Evolutionary conservation across 1,140 invertebrate species (phyloP).

Genomic region (Phymorhynchus buccinoides): DNA sequence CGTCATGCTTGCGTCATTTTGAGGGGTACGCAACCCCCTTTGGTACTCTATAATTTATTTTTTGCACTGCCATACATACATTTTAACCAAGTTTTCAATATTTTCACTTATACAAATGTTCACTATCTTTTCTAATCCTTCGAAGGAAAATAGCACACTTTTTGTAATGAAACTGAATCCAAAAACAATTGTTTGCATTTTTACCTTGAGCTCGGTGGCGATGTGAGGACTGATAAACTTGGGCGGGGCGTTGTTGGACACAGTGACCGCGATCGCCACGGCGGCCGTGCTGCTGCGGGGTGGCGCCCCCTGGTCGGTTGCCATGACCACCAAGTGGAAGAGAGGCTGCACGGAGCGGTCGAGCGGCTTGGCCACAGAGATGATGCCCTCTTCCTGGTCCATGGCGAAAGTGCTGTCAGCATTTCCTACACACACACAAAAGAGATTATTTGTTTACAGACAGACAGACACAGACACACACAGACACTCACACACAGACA

Average conservation of each 20-base stretch:
- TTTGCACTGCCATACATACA: too few species aligned
- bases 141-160: too few species aligned
- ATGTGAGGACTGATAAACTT: constrained; percentile 79
- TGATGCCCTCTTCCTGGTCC: constrained; percentile 83
- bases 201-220: constrained; percentile 81
- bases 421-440: constrained; percentile 78
- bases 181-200: too few species aligned
- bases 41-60: too few species aligned
- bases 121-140: too few species aligned
- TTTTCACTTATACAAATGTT: too few species aligned
- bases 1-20: too few species aligned
- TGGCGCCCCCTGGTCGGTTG: constrained; percentile 85
- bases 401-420: constrained; percentile 88
- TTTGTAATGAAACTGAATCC: too few species aligned
- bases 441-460: not conserved
- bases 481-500: too few species aligned
- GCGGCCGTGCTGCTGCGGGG: constrained; percentile 84
- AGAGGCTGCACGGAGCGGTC: constrained; percentile 87
- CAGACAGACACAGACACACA: too few species aligned
- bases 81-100: too few species aligned
- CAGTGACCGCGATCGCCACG: constrained; percentile 88
- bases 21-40: too few species aligned
- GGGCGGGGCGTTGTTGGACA: constrained; percentile 91
- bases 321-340: constrained; percentile 87
- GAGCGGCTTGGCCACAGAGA: constrained; percentile 83